These are phyloP conservation scores for Atopsyche davidsoni DNA, from an alignment of 1,140 invertebrate species.

Conservation along the genomic window DNA sequence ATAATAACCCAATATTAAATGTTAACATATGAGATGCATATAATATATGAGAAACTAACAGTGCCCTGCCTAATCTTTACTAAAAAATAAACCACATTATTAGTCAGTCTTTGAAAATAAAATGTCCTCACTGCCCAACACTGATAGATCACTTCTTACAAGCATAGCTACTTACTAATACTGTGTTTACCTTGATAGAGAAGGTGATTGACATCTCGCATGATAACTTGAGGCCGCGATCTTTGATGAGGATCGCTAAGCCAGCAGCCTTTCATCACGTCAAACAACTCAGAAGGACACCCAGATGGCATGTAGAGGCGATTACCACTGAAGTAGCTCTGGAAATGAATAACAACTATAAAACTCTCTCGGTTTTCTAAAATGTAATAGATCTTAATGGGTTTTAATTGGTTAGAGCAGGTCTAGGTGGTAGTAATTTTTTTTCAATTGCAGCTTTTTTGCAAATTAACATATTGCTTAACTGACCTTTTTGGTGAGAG, in stretches of 20 bases:
- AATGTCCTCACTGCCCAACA: too few species aligned
- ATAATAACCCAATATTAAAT: background rate
- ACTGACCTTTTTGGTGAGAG: constrained; percentile 37
- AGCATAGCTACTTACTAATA: background rate
- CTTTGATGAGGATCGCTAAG: constrained; percentile 59
- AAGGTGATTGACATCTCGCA: constrained; percentile 77
- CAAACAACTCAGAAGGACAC: constrained; percentile 78
- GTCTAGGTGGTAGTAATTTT: too few species aligned
- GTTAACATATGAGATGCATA: too few species aligned
- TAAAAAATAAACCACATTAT: background rate
- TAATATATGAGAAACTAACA: background rate
- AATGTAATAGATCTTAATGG: too few species aligned
- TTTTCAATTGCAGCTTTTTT: too few species aligned
- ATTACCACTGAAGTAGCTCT: constrained; percentile 66
- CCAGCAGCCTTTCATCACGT: constrained; percentile 87
- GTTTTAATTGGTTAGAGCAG: too few species aligned
- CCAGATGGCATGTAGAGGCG: constrained; percentile 64
- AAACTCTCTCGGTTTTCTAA: background rate
- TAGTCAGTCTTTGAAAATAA: background rate
- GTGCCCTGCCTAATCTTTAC: too few species aligned
- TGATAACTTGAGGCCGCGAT: constrained; percentile 72
- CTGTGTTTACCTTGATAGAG: constrained; percentile 57
- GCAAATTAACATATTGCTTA: too few species aligned
- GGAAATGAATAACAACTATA: constrained; percentile 25
- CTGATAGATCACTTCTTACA: background rate